phyloP scores from a whole-genome alignment of 2,113 vertebrate species.

The Echinops telfairi region DNA sequence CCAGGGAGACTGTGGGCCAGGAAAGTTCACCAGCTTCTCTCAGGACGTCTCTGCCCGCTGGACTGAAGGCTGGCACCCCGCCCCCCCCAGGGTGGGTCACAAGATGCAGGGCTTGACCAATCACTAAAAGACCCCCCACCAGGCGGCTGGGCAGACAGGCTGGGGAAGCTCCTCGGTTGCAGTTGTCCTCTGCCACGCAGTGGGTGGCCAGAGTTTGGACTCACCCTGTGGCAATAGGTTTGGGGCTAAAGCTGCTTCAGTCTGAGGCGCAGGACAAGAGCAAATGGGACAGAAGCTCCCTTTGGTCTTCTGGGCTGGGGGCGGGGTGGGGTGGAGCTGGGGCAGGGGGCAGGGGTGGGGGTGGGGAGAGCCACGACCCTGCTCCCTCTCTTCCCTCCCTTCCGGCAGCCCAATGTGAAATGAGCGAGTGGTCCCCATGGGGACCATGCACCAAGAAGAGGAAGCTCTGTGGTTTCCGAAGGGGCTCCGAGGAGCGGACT shows the following conservation, averaged over 20 bases:
- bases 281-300: not conserved
- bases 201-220: not conserved
- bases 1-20: not conserved
- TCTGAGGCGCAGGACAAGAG: not conserved
- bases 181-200: not conserved
- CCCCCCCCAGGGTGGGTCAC: too few relatives aligned
- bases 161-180: not conserved
- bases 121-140: not conserved
- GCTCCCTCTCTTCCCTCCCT: not conserved
- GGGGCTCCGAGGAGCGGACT: conserved; percentile 91
- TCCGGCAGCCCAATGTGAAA: conserved; percentile 92
- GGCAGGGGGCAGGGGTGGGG: too few relatives aligned
- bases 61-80: not conserved
- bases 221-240: not conserved
- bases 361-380: not conserved
- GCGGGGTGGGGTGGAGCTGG: too few relatives aligned
- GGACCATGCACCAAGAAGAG: conserved; percentile 95
- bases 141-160: not conserved
- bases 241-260: not conserved
- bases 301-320: not conserved
- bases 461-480: conserved; percentile 97
- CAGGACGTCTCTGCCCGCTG: not conserved
- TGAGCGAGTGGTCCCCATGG: conserved; percentile 96
- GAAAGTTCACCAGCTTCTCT: not conserved
- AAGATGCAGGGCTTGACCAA: not conserved